These are phyloP conservation scores for Hydropsyche tenuis DNA, from an alignment of 1,140 invertebrate species.

Conservation along the genomic window DNA sequence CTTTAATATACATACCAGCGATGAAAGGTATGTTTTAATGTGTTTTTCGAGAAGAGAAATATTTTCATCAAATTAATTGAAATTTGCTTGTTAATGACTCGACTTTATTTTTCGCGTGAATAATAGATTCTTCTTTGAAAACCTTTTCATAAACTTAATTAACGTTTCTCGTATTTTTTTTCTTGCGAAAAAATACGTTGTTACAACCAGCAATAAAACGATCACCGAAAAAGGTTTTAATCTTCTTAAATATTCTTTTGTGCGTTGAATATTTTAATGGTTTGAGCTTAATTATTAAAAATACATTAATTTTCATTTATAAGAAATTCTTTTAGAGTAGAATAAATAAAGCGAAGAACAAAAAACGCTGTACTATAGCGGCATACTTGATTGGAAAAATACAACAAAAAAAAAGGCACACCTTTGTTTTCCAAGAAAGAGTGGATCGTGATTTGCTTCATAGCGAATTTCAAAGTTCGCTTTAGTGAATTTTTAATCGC, in stretches of 20 bases:
- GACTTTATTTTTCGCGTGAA: neutral
- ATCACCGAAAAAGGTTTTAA: constrained; percentile 15
- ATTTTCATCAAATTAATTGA: too few relatives aligned
- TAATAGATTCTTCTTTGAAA: constrained; percentile 1
- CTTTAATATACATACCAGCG: too few relatives aligned
- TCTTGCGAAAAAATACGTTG: neutral
- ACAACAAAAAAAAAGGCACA: neutral
- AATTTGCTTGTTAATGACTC: too few relatives aligned
- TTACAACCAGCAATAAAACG: neutral
- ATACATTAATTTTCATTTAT: constrained; percentile 11
- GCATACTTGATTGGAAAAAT: too few relatives aligned
- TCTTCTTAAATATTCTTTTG: constrained; percentile 20
- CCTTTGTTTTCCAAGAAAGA: neutral
- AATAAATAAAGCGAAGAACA: too few relatives aligned
- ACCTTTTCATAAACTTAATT: constrained; percentile 20
- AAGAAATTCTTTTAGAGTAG: too few relatives aligned
- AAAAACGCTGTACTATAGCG: too few relatives aligned
- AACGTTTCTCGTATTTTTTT: constrained; percentile 5
- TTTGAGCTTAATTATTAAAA: constrained; percentile 8
- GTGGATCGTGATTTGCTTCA: neutral
- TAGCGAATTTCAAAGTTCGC: constrained; percentile 12
- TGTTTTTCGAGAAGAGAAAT: too few relatives aligned
- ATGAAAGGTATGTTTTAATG: too few relatives aligned
- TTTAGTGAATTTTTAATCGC: constrained; percentile 18
- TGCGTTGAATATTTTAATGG: neutral